Base-by-base conservation (phyloP, 2,888 invertebrate genomes). In the Andrena trimmerana region DNA sequence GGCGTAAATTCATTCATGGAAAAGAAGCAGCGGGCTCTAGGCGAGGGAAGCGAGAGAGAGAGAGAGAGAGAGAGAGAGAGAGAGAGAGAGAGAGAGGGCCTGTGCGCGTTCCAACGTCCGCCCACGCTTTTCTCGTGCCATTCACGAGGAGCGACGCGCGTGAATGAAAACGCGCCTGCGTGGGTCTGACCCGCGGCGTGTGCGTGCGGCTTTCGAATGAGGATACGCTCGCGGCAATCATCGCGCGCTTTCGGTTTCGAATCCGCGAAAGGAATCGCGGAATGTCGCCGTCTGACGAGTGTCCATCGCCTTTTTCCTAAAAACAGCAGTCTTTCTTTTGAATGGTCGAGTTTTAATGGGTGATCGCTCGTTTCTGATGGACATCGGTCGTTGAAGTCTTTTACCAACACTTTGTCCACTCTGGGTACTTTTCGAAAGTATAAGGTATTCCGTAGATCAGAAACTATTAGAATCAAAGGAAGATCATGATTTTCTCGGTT, bases 1-100 rank as follows among this genome's bases (percentile, higher is more conserved):
- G 62, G 88, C 86, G 90, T 90, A 87, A 90, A 91, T 91, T 91
- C 92, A 92, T 92, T 92, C 90, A 91, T 84, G 86, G 73, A 89
- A 90, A 90, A 89, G 87, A 90, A 89, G 84, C 81, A 59, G 70
- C 81, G 62, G 70, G 59, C 63, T 70, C 80, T 68, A 71, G 48
- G 72, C 74, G 63, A 52, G 36, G 1, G 36, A 20, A 57, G 57
- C 57, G 42, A 10, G 36, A 36, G 69, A 60, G 72, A 54, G 70
- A 73, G 60, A 50, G 42, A 2, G 24, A n/a, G 65, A 66, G 66
- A 63, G 69, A 4, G 54, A 36, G 42, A 13, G 42, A 42, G 68
- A 60, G 73, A 54, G 71, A 73, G 54, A 50, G 42, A 3, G 27
- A n/a, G 54, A 67, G 78, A 68, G 80, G 60, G 68, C 10, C 7